phyloP scores from a whole-genome alignment of 1,140 invertebrate genomes.

The Drosophila sulfurigaster region DNA sequence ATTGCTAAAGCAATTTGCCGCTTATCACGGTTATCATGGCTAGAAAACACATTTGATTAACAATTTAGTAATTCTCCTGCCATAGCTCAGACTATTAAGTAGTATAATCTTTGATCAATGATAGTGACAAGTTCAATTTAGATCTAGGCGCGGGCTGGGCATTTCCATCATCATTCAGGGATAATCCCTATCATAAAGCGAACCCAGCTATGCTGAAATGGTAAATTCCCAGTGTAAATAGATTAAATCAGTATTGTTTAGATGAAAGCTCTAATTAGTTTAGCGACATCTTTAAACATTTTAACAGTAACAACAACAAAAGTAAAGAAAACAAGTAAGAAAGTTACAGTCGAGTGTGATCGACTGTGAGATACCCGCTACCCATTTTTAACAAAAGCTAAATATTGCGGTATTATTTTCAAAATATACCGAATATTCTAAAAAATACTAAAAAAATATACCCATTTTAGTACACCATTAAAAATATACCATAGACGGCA shows the following conservation, averaged over 20 bases:
- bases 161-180: background rate
- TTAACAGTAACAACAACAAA: no score
- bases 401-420: no score
- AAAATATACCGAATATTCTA: no score
- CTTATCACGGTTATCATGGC: constrained; percentile 9
- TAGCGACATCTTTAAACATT: constrained; percentile 12
- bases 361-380: no score
- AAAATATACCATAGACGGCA: no score
- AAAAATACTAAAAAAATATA: no score
- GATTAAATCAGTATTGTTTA: background rate
- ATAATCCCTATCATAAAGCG: background rate
- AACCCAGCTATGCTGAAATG: background rate
- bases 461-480: no score
- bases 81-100: background rate
- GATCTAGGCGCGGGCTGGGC: background rate
- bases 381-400: no score
- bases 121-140: background rate
- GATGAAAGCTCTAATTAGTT: constrained; percentile 19
- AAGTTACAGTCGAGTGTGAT: no score
- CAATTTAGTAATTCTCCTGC: background rate
- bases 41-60: constrained; percentile 33
- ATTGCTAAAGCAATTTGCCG: constrained; percentile 1
- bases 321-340: no score
- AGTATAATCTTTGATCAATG: background rate
- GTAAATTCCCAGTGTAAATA: constrained; percentile 6